Conservation (phyloP, 2,113 vertebrate genomes). For the Eonycteris spelaea region DNA sequence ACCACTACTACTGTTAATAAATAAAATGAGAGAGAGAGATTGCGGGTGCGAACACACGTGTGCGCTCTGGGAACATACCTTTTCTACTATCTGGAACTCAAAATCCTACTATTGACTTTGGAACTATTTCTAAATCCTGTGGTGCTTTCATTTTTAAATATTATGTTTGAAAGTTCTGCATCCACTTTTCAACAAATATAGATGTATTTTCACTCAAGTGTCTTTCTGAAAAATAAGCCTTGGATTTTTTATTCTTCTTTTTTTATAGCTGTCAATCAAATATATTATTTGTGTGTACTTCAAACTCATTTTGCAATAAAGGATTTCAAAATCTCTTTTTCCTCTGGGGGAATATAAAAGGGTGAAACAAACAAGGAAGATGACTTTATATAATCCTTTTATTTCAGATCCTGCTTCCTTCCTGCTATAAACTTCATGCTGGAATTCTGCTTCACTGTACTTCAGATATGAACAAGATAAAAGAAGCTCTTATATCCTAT, state of each 20-base stretch:
- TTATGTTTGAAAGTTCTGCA: slow-evolving; percentile 4
- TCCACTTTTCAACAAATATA: slow-evolving; percentile 38
- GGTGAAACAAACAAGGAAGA: slow-evolving; percentile 56
- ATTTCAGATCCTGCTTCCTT: slow-evolving; percentile 39
- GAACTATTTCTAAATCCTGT: slow-evolving; percentile 23
- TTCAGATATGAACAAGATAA: slow-evolving; percentile 21
- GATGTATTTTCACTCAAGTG: neutral
- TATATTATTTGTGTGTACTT: slow-evolving; percentile 56
- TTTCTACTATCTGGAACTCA: neutral
- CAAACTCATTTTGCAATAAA: slow-evolving; percentile 66
- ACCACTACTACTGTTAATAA: neutral
- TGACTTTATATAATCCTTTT: slow-evolving; percentile 50
- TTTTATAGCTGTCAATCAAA: slow-evolving; percentile 54
- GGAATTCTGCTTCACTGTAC: neutral
- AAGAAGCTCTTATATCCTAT: slow-evolving; percentile 18
- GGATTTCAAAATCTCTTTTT: slow-evolving; percentile 56
- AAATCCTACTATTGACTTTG: slow-evolving; percentile 35
- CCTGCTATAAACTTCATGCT: slow-evolving; percentile 18
- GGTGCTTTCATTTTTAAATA: slow-evolving; percentile 36
- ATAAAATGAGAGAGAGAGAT: neutral
- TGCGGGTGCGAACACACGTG: accelerated
- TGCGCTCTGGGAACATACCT: neutral
- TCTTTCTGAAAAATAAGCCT: slow-evolving; percentile 4
- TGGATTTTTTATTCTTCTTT: neutral
- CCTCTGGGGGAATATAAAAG: slow-evolving; percentile 33